These are phyloP conservation scores for Rhynchophorus ferrugineus DNA, from an alignment of 1,140 invertebrate genomes.

Conservation along the genomic window DNA sequence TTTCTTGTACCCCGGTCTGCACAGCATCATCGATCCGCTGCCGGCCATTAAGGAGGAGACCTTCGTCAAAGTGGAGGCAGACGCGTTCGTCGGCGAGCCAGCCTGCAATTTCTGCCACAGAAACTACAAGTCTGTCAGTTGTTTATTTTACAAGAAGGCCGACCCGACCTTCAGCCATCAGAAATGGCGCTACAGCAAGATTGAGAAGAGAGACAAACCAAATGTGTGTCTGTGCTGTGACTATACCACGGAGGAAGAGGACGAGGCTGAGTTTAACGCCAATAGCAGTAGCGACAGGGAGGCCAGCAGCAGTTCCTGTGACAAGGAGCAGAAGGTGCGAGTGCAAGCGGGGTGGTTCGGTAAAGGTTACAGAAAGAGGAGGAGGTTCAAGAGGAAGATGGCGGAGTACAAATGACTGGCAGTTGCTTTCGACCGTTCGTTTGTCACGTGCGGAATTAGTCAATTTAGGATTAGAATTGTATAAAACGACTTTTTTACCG, in stretches of 20 bases:
- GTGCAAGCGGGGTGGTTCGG: slow-evolving; percentile 54
- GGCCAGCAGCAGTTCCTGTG: slow-evolving; percentile 22
- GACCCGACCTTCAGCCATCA: slow-evolving; percentile 41
- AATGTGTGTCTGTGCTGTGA: slow-evolving; percentile 52
- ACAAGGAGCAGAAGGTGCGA: slow-evolving; percentile 36
- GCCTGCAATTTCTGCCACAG: slow-evolving; percentile 48
- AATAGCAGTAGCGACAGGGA: slow-evolving; percentile 21
- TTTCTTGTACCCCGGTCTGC: slow-evolving; percentile 50
- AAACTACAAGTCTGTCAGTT: slow-evolving; percentile 45
- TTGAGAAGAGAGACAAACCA: slow-evolving; percentile 34
- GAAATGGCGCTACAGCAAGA: slow-evolving; percentile 41
- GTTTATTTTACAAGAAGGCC: slow-evolving; percentile 47
- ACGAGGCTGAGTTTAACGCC: slow-evolving; percentile 33
- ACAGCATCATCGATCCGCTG: slow-evolving; percentile 52
- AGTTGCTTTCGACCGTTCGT: no score
- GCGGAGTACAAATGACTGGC: background rate
- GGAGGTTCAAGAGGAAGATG: slow-evolving; percentile 18
- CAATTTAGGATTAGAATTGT: no score
- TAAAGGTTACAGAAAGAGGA: slow-evolving; percentile 46
- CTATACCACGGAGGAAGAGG: slow-evolving; percentile 41
- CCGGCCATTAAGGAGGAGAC: slow-evolving; percentile 39
- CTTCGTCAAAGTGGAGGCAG: slow-evolving; percentile 4
- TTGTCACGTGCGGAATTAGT: no score
- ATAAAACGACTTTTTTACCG: no score
- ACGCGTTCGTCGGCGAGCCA: slow-evolving; percentile 26